These are phyloP conservation scores for Takifugu rubripes DNA, from an alignment of 2,797 vertebrate genomes.

Conservation along the genomic window DNA sequence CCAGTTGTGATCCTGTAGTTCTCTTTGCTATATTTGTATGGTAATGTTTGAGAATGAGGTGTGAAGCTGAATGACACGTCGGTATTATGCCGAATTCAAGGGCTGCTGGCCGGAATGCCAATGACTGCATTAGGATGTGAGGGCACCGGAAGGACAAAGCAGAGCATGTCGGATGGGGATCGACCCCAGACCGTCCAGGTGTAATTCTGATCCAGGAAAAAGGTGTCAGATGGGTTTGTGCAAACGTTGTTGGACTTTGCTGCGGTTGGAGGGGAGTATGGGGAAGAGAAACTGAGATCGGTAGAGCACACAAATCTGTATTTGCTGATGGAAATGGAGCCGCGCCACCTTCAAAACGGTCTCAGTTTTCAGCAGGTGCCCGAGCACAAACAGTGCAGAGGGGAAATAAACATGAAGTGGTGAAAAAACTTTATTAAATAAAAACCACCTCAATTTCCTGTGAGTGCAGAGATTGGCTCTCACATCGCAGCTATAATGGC, in stretches of 20 bases:
- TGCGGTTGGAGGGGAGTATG: constrained; percentile 2
- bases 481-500: constrained; percentile 37
- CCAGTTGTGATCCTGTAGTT: constrained; percentile 54
- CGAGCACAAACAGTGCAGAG: constrained; percentile 33
- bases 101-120: constrained; percentile 58
- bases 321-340: constrained; percentile 53
- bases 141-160: constrained; percentile 45
- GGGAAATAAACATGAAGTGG: constrained; percentile 58
- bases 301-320: constrained; percentile 36
- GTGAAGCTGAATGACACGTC: constrained; percentile 63
- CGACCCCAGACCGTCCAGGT: constrained; percentile 9
- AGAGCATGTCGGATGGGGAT: constrained; percentile 26
- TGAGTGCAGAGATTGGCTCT: constrained; percentile 42
- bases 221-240: constrained; percentile 6
- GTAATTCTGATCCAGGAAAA: constrained; percentile 9
- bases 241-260: background rate
- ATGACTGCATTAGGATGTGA: constrained; percentile 56
- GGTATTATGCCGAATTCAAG: constrained; percentile 53
- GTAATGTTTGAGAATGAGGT: constrained; percentile 60
- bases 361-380: constrained; percentile 72
- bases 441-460: constrained; percentile 61
- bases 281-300: constrained; percentile 20
- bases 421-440: constrained; percentile 37
- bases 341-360: constrained; percentile 50
- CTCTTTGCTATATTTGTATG: constrained; percentile 60